Evolutionary conservation across 2,888 invertebrate genomes (phyloP).

Genomic region (Pogonocherus hispidulus): DNA sequence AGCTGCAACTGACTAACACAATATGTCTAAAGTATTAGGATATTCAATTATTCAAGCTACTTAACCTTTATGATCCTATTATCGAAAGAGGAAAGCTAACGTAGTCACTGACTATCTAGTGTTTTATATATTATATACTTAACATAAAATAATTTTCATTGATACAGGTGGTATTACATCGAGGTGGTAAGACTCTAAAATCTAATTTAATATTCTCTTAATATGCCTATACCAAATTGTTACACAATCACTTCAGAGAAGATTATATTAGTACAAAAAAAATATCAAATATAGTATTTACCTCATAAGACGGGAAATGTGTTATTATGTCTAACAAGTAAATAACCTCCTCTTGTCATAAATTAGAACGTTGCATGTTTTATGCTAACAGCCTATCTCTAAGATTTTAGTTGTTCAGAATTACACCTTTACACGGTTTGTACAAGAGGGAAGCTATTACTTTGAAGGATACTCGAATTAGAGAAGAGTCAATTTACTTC

Average conservation of each 20-base stretch:
- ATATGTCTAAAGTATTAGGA: too few relatives aligned
- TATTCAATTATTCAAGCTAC: too few relatives aligned
- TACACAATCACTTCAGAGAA: neutral
- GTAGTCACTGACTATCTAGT: too few relatives aligned
- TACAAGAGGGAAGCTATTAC: constrained; percentile 1
- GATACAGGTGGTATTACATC: too few relatives aligned
- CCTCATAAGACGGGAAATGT: neutral
- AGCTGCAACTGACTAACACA: too few relatives aligned
- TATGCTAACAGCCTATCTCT: neutral
- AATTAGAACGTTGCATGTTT: constrained; percentile 1
- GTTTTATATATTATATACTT: too few relatives aligned
- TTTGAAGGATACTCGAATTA: neutral
- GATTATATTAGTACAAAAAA: neutral
- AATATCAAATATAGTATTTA: neutral
- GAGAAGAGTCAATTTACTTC: neutral
- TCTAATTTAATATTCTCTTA: neutral
- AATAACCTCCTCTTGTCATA: neutral
- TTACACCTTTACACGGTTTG: neutral
- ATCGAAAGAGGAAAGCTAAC: too few relatives aligned
- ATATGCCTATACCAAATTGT: neutral
- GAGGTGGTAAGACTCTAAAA: too few relatives aligned
- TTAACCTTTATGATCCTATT: too few relatives aligned
- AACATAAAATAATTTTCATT: too few relatives aligned
- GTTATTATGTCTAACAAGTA: neutral
- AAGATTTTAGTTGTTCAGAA: neutral